Evolutionary conservation across 2,113 vertebrate species (phyloP).

Genomic region (Crotalus horridus): DNA sequence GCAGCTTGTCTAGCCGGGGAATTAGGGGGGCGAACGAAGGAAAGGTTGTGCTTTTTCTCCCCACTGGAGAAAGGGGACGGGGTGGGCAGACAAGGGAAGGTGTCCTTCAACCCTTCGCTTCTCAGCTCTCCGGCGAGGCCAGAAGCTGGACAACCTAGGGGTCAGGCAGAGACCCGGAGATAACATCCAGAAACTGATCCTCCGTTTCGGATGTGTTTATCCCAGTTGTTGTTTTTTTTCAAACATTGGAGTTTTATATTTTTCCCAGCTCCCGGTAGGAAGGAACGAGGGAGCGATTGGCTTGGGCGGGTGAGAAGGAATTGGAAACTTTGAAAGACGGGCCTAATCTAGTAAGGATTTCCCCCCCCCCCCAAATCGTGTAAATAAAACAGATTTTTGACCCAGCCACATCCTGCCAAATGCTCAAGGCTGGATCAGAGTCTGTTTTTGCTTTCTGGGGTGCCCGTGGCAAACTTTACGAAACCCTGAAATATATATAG

Average conservation of each 20-base stretch:
- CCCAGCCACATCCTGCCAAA: not conserved
- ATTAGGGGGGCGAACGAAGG: not conserved
- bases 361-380: not conserved
- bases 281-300: not conserved
- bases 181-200: not conserved
- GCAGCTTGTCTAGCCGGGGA: accelerated
- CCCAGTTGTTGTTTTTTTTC: not conserved
- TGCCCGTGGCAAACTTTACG: not conserved
- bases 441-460: not conserved
- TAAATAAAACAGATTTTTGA: not conserved
- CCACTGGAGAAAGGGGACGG: not conserved
- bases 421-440: not conserved
- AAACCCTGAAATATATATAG: not conserved
- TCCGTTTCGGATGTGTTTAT: not conserved
- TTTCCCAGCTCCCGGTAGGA: not conserved
- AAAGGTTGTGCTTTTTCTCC: not conserved
- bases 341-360: not conserved
- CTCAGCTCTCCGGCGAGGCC: not conserved
- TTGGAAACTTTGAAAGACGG: not conserved
- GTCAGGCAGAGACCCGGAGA: not conserved
- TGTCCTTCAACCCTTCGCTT: not conserved
- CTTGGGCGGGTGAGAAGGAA: not conserved
- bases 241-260: not conserved
- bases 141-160: accelerated
- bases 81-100: not conserved